These are phyloP conservation scores for Tethea ocularis DNA, from an alignment of 2,888 invertebrate species.

Conservation along the genomic window DNA sequence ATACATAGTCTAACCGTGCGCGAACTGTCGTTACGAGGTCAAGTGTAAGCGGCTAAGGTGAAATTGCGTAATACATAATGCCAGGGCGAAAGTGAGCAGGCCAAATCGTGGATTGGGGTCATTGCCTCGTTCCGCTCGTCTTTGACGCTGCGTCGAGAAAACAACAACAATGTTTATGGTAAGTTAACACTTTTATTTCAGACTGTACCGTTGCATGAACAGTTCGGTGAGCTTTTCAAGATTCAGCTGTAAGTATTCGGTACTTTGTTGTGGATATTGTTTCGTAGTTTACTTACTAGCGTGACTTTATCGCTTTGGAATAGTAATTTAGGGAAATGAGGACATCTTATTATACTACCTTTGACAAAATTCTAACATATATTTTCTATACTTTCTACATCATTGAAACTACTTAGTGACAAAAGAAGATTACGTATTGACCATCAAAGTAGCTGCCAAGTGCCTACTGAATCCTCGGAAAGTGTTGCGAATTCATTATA, in stretches of 20 bases:
- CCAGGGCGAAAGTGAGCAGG: slow-evolving; percentile 72
- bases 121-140: slow-evolving; percentile 69
- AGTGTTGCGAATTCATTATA: too few species aligned
- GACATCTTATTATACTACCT: background rate
- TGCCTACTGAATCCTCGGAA: too few species aligned
- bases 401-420: background rate
- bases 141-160: slow-evolving; percentile 20
- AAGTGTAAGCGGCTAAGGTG: slow-evolving; percentile 80
- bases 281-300: background rate
- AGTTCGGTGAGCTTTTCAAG: background rate
- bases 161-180: slow-evolving; percentile 4
- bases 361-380: background rate
- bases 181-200: slow-evolving; percentile 3
- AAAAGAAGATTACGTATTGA: background rate
- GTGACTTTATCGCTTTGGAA: slow-evolving; percentile 1
- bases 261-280: slow-evolving; percentile 2
- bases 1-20: slow-evolving; percentile 30
- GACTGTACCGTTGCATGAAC: background rate
- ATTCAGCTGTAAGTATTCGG: slow-evolving; percentile 1
- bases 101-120: slow-evolving; percentile 78
- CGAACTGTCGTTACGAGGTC: slow-evolving; percentile 63
- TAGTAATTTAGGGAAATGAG: background rate
- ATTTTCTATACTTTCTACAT: background rate
- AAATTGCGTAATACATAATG: slow-evolving; percentile 66
- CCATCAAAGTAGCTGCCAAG: background rate